Base-by-base conservation (phyloP, 2,888 invertebrate species). In the Strigamia crassipes region DNA sequence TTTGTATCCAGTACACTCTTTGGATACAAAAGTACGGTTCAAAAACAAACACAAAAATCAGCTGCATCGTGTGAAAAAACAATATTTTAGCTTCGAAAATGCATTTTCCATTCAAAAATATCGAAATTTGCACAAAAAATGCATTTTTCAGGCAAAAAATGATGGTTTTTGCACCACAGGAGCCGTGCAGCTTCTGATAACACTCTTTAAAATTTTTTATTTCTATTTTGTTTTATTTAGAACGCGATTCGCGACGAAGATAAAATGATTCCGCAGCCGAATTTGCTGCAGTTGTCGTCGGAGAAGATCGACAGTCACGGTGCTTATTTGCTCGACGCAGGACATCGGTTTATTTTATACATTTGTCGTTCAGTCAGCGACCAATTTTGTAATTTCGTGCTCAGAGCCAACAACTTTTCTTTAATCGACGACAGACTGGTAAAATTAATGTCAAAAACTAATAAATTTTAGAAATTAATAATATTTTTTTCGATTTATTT, bases 301-400 rank as follows among this genome's bases (percentile, higher is more conserved):
- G 91, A 91, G 84, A 89, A 90, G 84, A 87, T 96, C 81, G 93
- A 93, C 86, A 90, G 92, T 0, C 91, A 90, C 83, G 99, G 98
- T 41, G 95, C 94, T 12, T 99, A 97, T 88, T 90, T 99, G 3
- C 89, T 99, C 88, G 99, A 99, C 88, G 92, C 93, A 84, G 96
- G 96, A 12, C 92, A 93, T 82, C 90, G 90, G 83, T 92, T 98
- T 89, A 91, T 93, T 79, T 87, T 99, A 80, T 94, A 96, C 88
- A 91, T 99, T 61, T 94, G 97, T 78, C 92, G 94, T 84, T 93
- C 91, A 84, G 92, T 94, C 51, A 91, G 92, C 83, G 90, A 92
- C 73, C 91, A 91, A 81, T 94, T 94, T 87, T 91, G 96, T 85
- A 92, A 92, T 82, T 92, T 93, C 83, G 91, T 93, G 23, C 91